Conservation (phyloP, 1,140 invertebrate genomes). For the Pectinophora gossypiella region DNA sequence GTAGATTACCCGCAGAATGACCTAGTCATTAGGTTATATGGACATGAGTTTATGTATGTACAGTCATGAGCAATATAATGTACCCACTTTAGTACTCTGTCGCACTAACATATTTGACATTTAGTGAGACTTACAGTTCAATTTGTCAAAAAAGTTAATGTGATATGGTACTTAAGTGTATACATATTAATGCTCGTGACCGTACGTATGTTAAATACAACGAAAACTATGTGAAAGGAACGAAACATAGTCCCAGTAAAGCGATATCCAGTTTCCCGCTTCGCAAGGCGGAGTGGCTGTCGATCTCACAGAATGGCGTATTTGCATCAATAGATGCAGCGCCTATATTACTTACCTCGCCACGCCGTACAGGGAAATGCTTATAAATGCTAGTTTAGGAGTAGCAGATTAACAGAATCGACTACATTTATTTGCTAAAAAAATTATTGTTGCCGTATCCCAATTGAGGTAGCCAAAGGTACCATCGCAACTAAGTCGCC, state of each 20-base stretch:
- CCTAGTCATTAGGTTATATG: no score
- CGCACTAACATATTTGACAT: no score
- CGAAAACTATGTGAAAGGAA: background rate
- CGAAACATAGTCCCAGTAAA: background rate
- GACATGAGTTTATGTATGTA: no score
- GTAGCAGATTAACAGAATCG: background rate
- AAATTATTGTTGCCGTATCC: background rate
- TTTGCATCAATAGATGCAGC: conserved; percentile 22
- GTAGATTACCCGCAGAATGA: background rate
- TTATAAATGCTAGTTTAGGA: background rate
- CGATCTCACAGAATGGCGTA: background rate
- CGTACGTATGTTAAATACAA: background rate
- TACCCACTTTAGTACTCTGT: no score
- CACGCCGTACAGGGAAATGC: background rate
- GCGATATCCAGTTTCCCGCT: background rate
- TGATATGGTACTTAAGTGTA: no score
- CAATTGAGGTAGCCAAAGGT: no score
- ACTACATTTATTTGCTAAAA: background rate
- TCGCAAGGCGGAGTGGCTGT: background rate
- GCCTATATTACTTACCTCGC: background rate
- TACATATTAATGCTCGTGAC: no score
- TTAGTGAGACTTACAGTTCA: no score
- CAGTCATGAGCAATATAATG: no score
- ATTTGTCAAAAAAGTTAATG: no score
- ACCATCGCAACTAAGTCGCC: background rate